A percentile compares a stretch with the other conserved stretches of the same genome.
phyloP scores from a whole-genome alignment of 2,797 vertebrate genomes.

The Synanceia verrucosa region DNA sequence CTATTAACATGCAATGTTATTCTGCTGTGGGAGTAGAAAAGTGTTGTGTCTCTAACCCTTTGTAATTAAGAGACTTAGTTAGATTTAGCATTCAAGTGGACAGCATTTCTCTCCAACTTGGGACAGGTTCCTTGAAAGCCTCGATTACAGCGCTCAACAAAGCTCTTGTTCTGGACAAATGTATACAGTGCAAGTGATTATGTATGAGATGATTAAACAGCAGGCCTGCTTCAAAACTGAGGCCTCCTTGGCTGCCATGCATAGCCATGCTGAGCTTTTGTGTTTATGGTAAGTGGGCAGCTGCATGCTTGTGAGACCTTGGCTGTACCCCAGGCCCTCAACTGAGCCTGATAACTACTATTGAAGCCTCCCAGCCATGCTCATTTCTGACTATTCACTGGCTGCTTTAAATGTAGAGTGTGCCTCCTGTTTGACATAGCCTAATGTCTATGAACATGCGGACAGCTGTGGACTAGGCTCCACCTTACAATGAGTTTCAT shows the following conservation, averaged over 20 bases:
- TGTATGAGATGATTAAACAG: conserved; percentile 82
- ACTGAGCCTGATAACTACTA: conserved; percentile 71
- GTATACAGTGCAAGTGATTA: conserved; percentile 80
- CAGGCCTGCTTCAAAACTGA: conserved; percentile 74
- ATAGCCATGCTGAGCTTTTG: conserved; percentile 82
- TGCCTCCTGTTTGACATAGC: conserved; percentile 72
- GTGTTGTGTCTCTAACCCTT: conserved; percentile 53
- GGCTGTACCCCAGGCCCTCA: conserved; percentile 74
- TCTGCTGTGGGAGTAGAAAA: conserved; percentile 28
- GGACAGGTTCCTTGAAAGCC: conserved; percentile 71
- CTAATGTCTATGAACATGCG: conserved; percentile 71
- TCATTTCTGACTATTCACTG: conserved; percentile 77
- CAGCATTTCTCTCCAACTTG: conserved; percentile 65
- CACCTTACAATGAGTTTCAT: conserved; percentile 65
- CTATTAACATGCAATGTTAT: conserved; percentile 42
- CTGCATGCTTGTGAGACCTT: conserved; percentile 82
- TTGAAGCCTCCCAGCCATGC: conserved; percentile 73
- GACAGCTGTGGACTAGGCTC: conserved; percentile 72
- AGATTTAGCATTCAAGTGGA: conserved; percentile 62
- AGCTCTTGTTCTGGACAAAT: conserved; percentile 72
- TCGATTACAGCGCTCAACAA: conserved; percentile 70
- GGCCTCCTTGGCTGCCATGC: conserved; percentile 79
- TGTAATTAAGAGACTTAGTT: conserved; percentile 66
- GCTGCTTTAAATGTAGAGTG: conserved; percentile 70
- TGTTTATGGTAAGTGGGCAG: conserved; percentile 87